Base-by-base conservation (phyloP, 1,140 invertebrate species). In the Panulirus ornatus region DNA sequence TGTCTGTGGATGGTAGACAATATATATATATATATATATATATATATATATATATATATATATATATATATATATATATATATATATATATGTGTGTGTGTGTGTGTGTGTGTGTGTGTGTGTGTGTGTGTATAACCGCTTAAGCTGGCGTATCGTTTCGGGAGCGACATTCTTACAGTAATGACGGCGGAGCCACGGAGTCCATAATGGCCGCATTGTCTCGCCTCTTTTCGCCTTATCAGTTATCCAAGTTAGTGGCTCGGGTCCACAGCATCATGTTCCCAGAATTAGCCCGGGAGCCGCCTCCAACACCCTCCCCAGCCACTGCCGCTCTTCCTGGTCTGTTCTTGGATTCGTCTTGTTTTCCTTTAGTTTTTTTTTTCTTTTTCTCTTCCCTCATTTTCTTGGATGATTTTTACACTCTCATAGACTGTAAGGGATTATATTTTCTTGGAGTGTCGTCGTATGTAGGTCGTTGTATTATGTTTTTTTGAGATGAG, bases 91-190 rank as follows among this genome's bases (percentile, higher is more conserved):
- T 70, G 63, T 70, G 2, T 70, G 63, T 70, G 63, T 70, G 22
- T 70, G 63, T 70, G 63, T 70, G 63, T 70, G 63, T 70, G 63
- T 70, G 63, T 70, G 63, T 70, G 63, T 70, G 22, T 70, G 63
- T 70, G 63, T 70, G 11, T 16, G 63, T 70, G n/a, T n/a, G n/a
- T n/a, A n/a, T n/a, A 22, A 11, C 11, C 22, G 51, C 11, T 58
- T 58, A 22, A 58, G n/a, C n/a, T n/a, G n/a, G n/a, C n/a, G n/a
- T n/a, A n/a, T n/a, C 44, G 16, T 8, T n/a, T n/a, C n/a, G n/a
- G 16, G 16, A 47, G 44, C 44, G 44, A 47, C 16, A 47, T 47
- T 47, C 44, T 16, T 47, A n/a, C n/a, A n/a, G n/a, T n/a, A n/a
- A n/a, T n/a, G n/a, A n/a, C n/a, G n/a, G n/a, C n/a, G n/a, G n/a